Conservation (phyloP, 2,888 invertebrate species). For the Meloe dianella region DNA sequence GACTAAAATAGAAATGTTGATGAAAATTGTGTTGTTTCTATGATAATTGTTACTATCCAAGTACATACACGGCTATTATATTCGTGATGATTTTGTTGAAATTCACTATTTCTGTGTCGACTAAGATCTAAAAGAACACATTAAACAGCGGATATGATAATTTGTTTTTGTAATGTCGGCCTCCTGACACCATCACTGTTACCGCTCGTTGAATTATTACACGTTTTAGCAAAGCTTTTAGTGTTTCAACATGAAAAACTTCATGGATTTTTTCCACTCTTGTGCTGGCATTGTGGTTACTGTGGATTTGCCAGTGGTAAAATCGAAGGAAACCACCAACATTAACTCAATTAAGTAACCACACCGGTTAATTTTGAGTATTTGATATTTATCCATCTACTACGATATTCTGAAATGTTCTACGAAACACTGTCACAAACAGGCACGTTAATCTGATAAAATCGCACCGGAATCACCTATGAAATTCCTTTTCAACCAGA, state of each 20-base stretch:
- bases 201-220: constrained; percentile 30
- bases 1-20: not conserved
- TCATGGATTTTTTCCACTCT: not conserved
- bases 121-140: constrained; percentile 48
- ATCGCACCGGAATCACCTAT: too few relatives aligned
- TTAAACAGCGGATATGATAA: constrained; percentile 50
- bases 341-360: not conserved
- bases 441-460: too few relatives aligned
- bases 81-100: constrained; percentile 46
- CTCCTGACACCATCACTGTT: constrained; percentile 18
- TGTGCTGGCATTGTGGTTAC: not conserved
- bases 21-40: not conserved
- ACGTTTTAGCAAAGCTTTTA: constrained; percentile 35
- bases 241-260: constrained; percentile 32
- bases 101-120: constrained; percentile 33
- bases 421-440: too few relatives aligned
- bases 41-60: constrained; percentile 42
- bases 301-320: not conserved
- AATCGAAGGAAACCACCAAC: not conserved
- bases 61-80: constrained; percentile 43
- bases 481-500: too few relatives aligned
- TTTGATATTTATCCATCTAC: not conserved
- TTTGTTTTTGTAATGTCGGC: constrained; percentile 44
- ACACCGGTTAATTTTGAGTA: not conserved
- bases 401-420: too few relatives aligned